A percentile compares a stretch with the other conserved stretches of the same genome.
phyloP scores from a whole-genome alignment of 1,140 invertebrate species.

The Cepaea nemoralis region DNA sequence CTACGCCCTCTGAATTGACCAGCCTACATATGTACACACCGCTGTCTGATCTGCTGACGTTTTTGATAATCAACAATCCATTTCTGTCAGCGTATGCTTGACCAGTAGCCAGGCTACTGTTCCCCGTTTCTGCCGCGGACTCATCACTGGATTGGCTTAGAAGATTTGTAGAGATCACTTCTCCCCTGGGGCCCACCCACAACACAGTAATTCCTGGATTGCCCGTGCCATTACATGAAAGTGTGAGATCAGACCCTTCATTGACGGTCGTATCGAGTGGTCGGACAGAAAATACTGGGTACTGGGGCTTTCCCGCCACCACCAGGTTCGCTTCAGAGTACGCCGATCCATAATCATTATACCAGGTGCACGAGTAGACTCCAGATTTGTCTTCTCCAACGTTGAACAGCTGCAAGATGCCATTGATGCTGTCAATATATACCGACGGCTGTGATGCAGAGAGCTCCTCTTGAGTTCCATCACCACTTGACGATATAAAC shows the following conservation, averaged over 20 bases:
- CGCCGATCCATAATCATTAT: not conserved
- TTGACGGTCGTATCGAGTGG: not conserved
- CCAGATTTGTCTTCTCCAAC: not conserved
- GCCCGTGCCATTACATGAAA: conserved; percentile 5
- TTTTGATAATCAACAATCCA: not conserved
- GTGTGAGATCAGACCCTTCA: not conserved
- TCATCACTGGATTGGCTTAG: too few relatives aligned
- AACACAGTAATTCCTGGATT: not conserved
- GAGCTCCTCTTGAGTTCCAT: not conserved
- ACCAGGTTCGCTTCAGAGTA: not conserved
- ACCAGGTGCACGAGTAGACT: conserved; percentile 16
- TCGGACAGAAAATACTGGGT: not conserved
- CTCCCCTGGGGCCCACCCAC: not conserved
- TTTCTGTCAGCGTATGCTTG: not conserved
- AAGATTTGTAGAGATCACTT: not conserved
- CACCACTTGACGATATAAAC: not conserved
- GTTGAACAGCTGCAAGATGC: conserved; percentile 10
- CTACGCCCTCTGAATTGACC: not conserved
- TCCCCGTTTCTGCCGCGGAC: not conserved
- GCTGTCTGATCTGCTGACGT: not conserved
- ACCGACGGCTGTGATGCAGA: not conserved
- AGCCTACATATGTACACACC: conserved; percentile 19
- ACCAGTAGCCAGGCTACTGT: not conserved
- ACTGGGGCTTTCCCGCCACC: not conserved
- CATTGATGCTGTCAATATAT: not conserved